Conservation (phyloP, 1,140 invertebrate species). For the Caerostris extrusa region DNA sequence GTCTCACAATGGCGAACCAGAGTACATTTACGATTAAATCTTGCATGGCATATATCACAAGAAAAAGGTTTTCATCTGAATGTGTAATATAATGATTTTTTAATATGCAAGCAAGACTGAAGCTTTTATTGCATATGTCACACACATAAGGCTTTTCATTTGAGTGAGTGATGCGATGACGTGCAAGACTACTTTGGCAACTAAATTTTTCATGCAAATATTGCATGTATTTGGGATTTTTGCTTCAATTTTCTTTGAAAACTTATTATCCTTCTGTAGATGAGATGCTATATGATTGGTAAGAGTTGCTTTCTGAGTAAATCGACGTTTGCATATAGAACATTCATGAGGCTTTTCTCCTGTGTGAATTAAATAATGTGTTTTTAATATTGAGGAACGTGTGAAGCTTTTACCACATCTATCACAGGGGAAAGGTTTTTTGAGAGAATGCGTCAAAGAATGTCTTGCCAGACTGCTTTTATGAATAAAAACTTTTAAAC, state of each 20-base stretch:
- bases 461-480: neutral
- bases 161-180: neutral
- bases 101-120: neutral
- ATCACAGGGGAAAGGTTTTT: constrained; percentile 5
- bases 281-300: neutral
- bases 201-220: neutral
- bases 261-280: neutral
- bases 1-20: neutral
- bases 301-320: neutral
- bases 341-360: neutral
- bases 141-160: neutral
- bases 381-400: neutral
- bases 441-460: neutral
- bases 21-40: constrained; percentile 15
- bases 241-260: constrained; percentile 1
- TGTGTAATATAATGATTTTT: constrained; percentile 1
- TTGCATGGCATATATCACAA: neutral
- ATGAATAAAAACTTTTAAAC: neutral
- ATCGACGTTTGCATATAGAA: neutral
- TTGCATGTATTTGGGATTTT: neutral
- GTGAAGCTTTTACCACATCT: neutral
- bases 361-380: constrained; percentile 3
- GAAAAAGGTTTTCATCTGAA: neutral
- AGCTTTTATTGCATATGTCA: neutral
- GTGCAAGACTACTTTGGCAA: constrained; percentile 11